These are phyloP conservation scores for Coilia nasus DNA, from an alignment of 2,797 vertebrate species.

Conservation along the genomic window DNA sequence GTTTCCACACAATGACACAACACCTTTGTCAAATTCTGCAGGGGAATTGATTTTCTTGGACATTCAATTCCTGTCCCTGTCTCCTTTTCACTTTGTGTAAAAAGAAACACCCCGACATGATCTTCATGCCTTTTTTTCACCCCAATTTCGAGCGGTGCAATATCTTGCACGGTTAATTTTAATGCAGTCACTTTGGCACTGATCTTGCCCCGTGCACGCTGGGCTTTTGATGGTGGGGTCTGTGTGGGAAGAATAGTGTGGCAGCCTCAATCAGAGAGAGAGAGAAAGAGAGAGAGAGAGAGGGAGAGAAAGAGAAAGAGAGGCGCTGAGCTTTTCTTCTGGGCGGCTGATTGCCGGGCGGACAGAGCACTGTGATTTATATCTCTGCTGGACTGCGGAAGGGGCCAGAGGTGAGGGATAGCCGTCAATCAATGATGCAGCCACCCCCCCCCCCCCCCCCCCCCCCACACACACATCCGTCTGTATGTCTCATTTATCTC, in stretches of 20 bases:
- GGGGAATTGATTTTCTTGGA: slow-evolving; percentile 14
- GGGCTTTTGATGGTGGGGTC: not conserved
- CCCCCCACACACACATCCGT: too few relatives aligned
- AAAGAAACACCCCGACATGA: not conserved
- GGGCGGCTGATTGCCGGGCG: slow-evolving; percentile 2
- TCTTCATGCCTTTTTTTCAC: not conserved
- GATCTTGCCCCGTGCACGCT: not conserved
- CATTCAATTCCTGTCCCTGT: slow-evolving; percentile 7
- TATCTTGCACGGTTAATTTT: slow-evolving; percentile 25
- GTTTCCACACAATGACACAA: slow-evolving; percentile 5
- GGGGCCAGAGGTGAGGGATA: slow-evolving; percentile 2
- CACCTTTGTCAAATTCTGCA: not conserved
- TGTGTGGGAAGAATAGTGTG: not conserved
- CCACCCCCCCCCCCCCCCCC: too few relatives aligned
- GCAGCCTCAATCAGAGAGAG: not conserved
- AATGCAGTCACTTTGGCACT: not conserved
- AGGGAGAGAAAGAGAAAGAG: too few relatives aligned
- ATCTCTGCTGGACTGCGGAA: not conserved
- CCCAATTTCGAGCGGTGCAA: not conserved
- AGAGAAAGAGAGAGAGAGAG: too few relatives aligned
- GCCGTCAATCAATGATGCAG: not conserved
- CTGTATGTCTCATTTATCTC: too few relatives aligned
- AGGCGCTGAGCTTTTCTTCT: not conserved
- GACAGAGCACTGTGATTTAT: not conserved
- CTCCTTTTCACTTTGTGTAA: not conserved